Conservation (phyloP, 2,797 vertebrate genomes). For the Cottoperca gobio region DNA sequence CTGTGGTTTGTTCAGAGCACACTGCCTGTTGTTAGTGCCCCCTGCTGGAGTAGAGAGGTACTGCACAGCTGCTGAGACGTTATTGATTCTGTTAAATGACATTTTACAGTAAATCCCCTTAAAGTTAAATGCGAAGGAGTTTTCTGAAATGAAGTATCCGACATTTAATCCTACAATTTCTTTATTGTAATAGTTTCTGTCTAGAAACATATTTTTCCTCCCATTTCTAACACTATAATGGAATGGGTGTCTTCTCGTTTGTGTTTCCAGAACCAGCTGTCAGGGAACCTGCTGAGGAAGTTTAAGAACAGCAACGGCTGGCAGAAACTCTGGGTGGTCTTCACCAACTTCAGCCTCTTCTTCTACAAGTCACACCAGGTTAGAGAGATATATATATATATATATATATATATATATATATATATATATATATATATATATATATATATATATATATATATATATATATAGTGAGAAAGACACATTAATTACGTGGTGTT, state of each 20-base stretch:
- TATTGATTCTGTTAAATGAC: neutral
- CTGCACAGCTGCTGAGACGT: conserved; percentile 36
- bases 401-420: no score
- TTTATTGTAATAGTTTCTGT: no score
- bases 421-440: no score
- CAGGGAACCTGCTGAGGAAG: conserved; percentile 95
- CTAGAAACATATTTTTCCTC: no score
- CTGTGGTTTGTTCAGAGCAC: conserved; percentile 78
- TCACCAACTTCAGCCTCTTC: conserved; percentile 98
- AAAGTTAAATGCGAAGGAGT: no score
- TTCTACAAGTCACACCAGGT: conserved; percentile 99
- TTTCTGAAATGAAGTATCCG: no score
- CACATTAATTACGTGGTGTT: neutral
- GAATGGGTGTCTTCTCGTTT: neutral
- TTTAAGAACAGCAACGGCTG: conserved; percentile 99
- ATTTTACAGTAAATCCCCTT: neutral
- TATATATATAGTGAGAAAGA: no score
- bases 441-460: no score
- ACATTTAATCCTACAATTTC: no score
- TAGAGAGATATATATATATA: no score
- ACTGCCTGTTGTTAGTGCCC: conserved; percentile 81
- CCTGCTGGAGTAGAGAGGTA: conserved; percentile 82
- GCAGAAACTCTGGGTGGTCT: conserved; percentile 99
- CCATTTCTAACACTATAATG: neutral
- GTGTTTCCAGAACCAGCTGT: conserved; percentile 91